phyloP scores from a whole-genome alignment of 2,888 invertebrate genomes.

The Cartodere bifasciata region DNA sequence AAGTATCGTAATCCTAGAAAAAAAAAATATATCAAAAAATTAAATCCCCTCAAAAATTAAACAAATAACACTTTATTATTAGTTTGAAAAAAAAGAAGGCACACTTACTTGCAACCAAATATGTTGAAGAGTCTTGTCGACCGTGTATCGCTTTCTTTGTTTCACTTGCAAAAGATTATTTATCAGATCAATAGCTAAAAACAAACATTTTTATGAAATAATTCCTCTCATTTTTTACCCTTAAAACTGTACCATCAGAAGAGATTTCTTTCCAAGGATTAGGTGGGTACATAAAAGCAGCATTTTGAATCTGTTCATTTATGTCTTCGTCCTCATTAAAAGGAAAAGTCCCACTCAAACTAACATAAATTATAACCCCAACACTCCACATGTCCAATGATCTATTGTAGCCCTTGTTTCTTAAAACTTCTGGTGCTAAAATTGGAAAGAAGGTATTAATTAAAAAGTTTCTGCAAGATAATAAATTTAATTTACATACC shows the following conservation, averaged over 20 bases:
- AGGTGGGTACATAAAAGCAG: constrained; percentile 99
- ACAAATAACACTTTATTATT: constrained; percentile 1
- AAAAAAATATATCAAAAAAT: not conserved
- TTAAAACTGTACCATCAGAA: constrained; percentile 52
- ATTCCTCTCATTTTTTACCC: constrained; percentile 3
- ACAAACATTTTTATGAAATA: constrained; percentile 13
- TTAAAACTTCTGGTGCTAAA: constrained; percentile 91
- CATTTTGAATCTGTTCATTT: constrained; percentile 98
- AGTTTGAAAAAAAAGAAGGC: not conserved
- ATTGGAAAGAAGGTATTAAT: constrained; percentile 10
- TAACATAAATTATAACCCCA: constrained; percentile 97
- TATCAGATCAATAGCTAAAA: constrained; percentile 91
- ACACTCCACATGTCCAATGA: constrained; percentile 99
- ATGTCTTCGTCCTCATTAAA: constrained; percentile 99
- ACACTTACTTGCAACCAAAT: constrained; percentile 81
- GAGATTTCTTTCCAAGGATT: constrained; percentile 97
- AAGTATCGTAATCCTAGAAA: constrained; percentile 73
- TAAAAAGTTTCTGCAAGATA: constrained; percentile 3
- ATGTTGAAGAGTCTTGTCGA: constrained; percentile 91
- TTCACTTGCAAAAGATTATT: constrained; percentile 96
- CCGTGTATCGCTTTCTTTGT: constrained; percentile 86
- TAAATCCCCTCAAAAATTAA: not conserved
- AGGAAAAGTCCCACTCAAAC: constrained; percentile 95
- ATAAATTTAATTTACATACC: constrained; percentile 41
- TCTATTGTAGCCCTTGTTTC: constrained; percentile 97